Evolutionary conservation across 2,888 invertebrate genomes (phyloP).

Genomic region (Sinodicranocentrus sp.): DNA sequence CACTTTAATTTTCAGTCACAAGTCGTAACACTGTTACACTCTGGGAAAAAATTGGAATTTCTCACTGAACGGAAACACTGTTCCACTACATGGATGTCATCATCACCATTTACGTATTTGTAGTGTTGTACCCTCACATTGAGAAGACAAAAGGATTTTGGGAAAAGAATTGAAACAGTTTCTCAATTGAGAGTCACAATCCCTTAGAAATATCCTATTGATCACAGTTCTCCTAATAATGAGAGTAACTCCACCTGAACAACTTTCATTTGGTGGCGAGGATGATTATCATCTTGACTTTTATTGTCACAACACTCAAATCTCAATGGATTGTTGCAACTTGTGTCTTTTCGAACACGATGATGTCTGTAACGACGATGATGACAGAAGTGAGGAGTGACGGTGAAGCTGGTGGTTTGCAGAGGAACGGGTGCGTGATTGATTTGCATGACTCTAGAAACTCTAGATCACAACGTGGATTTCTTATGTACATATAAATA

Average conservation of each 20-base stretch:
- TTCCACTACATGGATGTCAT: constrained; percentile 45
- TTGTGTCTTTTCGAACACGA: constrained; percentile 7
- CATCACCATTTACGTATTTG: no score
- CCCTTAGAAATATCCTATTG: constrained; percentile 23
- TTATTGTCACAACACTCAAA: constrained; percentile 53
- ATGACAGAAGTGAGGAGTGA: constrained; percentile 20
- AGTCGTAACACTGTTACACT: no score
- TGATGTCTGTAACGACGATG: background rate
- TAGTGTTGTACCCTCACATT: no score
- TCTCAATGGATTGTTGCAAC: constrained; percentile 19
- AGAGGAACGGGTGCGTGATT: constrained; percentile 62
- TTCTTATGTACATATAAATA: no score
- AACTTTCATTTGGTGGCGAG: constrained; percentile 55
- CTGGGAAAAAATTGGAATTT: no score
- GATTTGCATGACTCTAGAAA: constrained; percentile 60
- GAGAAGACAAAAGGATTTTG: no score
- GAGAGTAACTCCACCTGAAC: constrained; percentile 58
- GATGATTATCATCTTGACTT: constrained; percentile 4
- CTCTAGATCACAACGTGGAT: no score
- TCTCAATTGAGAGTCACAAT: constrained; percentile 8
- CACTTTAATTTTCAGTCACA: no score
- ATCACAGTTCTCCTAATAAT: constrained; percentile 47
- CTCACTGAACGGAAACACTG: constrained; percentile 63
- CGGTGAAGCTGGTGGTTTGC: constrained; percentile 27
- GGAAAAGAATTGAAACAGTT: no score